Conservation (phyloP, 2,113 vertebrate species). For the Eonycteris spelaea region DNA sequence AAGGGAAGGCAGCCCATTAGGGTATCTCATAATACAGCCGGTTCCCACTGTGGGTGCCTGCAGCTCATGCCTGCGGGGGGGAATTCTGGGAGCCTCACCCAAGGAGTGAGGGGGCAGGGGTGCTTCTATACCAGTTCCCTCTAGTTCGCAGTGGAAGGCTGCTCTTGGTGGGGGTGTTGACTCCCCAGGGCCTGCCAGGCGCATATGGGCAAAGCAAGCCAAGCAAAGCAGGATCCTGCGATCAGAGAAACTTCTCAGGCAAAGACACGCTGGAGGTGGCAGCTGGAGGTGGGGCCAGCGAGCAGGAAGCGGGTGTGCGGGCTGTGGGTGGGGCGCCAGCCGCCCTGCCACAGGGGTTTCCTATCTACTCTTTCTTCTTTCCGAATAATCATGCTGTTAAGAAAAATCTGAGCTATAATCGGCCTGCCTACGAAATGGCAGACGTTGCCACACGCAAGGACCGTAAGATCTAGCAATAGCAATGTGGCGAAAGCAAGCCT, state of each 20-base stretch:
- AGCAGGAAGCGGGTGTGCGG: not conserved
- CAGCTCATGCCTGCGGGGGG: not conserved
- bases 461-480: not conserved
- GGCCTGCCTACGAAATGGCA: not conserved
- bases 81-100: not conserved
- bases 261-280: not conserved
- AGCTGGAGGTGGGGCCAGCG: rapidly evolving
- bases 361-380: not conserved
- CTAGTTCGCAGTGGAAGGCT: not conserved
- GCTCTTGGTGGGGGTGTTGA: not conserved
- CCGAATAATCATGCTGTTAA: not conserved
- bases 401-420: not conserved
- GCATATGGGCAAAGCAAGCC: not conserved
- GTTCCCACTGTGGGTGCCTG: rapidly evolving
- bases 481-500: too few relatives aligned
- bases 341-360: not conserved
- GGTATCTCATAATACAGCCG: rapidly evolving
- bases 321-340: rapidly evolving
- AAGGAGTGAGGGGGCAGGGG: not conserved
- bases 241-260: not conserved
- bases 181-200: too few relatives aligned
- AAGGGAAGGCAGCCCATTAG: rapidly evolving
- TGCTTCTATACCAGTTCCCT: not conserved
- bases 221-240: not conserved
- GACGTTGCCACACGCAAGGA: rapidly evolving